phyloP scores from a whole-genome alignment of 2,888 invertebrate genomes.

The Brachynemurus nebulosus region DNA sequence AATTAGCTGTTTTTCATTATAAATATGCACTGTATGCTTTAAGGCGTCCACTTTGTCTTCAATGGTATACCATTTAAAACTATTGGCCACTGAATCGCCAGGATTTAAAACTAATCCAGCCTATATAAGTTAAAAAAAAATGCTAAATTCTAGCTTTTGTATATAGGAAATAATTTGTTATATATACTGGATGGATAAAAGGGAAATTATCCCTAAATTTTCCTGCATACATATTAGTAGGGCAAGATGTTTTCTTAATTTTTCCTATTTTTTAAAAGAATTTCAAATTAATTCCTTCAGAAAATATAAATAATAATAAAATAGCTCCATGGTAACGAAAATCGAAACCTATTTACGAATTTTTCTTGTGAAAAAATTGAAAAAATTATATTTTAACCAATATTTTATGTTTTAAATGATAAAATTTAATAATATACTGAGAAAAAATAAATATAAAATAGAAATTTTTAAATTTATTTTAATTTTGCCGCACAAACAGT shows the following conservation, averaged over 20 bases:
- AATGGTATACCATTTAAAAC: constrained; percentile 23
- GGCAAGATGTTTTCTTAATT: background rate
- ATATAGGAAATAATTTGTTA: background rate
- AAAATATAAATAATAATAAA: no score
- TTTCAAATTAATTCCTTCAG: background rate
- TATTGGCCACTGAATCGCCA: constrained; percentile 19
- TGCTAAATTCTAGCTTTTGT: background rate
- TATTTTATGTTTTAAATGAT: no score
- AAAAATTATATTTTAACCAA: no score
- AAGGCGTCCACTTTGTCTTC: constrained; percentile 24
- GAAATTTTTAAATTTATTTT: no score
- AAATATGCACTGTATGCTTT: constrained; percentile 23
- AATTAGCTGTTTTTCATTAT: constrained; percentile 14
- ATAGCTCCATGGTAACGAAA: no score
- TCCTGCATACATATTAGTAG: constrained; percentile 17
- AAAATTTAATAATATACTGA: no score
- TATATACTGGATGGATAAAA: constrained; percentile 18
- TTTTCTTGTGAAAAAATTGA: no score
- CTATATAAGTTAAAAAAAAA: constrained; percentile 16
- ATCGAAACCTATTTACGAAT: no score
- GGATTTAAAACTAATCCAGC: constrained; percentile 24
- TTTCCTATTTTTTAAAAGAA: background rate
- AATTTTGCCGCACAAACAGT: no score
- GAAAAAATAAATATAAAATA: no score
- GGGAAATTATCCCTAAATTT: constrained; percentile 23